Evolutionary conservation across 2,797 vertebrate genomes (phyloP).

Genomic region (Poecilia wingei): DNA sequence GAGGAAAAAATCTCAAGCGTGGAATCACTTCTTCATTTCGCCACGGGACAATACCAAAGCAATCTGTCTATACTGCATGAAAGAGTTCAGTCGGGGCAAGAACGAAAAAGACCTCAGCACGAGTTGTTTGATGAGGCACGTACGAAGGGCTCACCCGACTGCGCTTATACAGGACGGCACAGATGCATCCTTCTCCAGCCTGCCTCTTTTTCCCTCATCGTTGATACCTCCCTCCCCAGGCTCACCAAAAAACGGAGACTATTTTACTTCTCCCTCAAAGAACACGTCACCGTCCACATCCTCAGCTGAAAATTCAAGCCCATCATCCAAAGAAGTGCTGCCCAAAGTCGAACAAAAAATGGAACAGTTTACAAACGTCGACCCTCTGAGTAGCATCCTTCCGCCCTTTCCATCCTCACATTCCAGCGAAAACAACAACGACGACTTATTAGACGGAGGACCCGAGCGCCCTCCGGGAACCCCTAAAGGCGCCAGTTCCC

Average conservation of each 20-base stretch:
- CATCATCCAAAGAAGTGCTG: conserved; percentile 86
- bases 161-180: conserved; percentile 87
- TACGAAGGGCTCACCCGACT: conserved; percentile 94
- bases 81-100: conserved; percentile 97
- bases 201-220: conserved; percentile 73
- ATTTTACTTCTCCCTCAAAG: conserved; percentile 77
- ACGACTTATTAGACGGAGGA: conserved; percentile 83
- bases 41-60: conserved; percentile 98
- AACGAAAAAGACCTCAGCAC: conserved; percentile 99
- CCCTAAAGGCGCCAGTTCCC: conserved; percentile 89
- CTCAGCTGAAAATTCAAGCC: conserved; percentile 84
- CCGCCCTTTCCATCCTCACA: conserved; percentile 82
- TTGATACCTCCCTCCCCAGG: conserved; percentile 83
- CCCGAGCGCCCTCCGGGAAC: conserved; percentile 82
- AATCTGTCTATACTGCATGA: conserved; percentile 99
- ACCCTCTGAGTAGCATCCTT: conserved; percentile 62
- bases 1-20: conserved; percentile 96
- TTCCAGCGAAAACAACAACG: conserved; percentile 77
- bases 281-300: conserved; percentile 85
- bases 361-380: conserved; percentile 82
- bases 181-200: conserved; percentile 75
- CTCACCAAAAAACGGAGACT: conserved; percentile 85
- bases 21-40: conserved; percentile 99
- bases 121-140: conserved; percentile 98
- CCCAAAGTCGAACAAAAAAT: conserved; percentile 84